Evolutionary conservation across 1,140 invertebrate species (phyloP), one percentile per base, ranked within the genome.

Genomic region (Hirudo medicinalis): DNA sequence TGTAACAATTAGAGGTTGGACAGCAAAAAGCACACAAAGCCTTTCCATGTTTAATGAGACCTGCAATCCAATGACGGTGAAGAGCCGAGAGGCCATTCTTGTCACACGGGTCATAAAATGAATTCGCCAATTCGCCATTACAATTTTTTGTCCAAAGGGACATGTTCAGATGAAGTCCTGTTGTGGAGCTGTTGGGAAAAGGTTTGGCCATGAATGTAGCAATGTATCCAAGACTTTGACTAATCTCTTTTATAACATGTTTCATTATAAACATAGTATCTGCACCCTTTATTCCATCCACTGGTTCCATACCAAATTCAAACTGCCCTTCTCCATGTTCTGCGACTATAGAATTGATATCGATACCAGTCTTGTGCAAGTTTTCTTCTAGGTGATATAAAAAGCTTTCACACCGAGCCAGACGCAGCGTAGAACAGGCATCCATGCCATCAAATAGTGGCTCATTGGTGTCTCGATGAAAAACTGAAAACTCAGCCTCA

Each of bases 121-220:
- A 69, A 72, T 75, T 75, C 8, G 2, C 57, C 22, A 63, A 13
- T 20, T 67, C 19, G 17, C 71, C 40, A 40, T 54, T 55, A n/a
- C 11, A 6, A 32, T 71, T 71, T 63, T 22, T 63, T n/a, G 2
- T 40, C 73, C 73, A 75, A 6, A 75, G 25, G 29, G 74, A 75
- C 57, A 74, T 73, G 66, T 74, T 75, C 57, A 67, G 71, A 71
- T 75, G 74, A 55, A 67, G 36, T 2, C 73, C 74, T n/a, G 32
- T 66, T 40, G 36, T 63, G 20, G 2, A 1, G n/a, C 43, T 54
- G 13, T 15, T 20, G 0, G 25, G n/a, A 43, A 54, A 27, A 22
- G 74, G 74, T 60, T 72, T 72, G 8, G 74, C 54, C 74, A 75
- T 75, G 40, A 75, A 75, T n/a, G 70, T 71, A 6, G 71, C 73